Percentiles rank a stretch among this genome's conserved stretches.
phyloP scores from a whole-genome alignment of 2,797 vertebrate genomes.

The Gephyroberyx darwinii region DNA sequence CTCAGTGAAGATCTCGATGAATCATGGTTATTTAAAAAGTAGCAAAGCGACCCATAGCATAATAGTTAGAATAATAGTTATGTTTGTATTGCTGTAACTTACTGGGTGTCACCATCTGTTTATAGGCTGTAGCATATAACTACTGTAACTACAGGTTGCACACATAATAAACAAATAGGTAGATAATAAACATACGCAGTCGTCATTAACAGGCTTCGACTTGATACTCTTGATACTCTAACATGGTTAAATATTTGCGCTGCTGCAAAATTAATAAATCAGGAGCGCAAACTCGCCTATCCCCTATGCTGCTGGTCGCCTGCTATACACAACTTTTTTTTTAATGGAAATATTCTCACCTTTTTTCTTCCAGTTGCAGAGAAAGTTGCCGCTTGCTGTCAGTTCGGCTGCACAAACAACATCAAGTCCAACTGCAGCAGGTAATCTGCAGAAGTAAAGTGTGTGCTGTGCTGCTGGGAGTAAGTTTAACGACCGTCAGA shows the following conservation, averaged over 20 bases:
- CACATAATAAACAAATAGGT: too few relatives aligned
- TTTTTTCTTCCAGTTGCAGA: constrained; percentile 12
- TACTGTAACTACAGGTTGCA: too few relatives aligned
- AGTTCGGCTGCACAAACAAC: neutral
- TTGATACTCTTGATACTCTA: constrained; percentile 33
- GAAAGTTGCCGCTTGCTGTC: constrained; percentile 30
- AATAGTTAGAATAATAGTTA: too few relatives aligned
- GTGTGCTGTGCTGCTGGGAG: neutral
- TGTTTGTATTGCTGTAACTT: constrained; percentile 4
- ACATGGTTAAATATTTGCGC: neutral
- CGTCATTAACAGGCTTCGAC: constrained; percentile 5
- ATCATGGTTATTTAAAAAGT: too few relatives aligned
- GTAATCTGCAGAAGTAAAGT: neutral
- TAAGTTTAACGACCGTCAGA: neutral
- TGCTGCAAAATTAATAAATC: too few relatives aligned
- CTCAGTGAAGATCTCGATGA: too few relatives aligned
- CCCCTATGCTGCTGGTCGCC: neutral
- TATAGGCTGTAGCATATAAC: neutral
- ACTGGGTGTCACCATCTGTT: constrained; percentile 22
- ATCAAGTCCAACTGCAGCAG: constrained; percentile 1
- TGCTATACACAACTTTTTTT: neutral
- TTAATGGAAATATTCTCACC: constrained; percentile 38
- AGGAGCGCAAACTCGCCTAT: too few relatives aligned
- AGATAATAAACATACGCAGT: too few relatives aligned
- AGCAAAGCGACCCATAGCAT: too few relatives aligned